phyloP scores from a whole-genome alignment of 1,140 invertebrate genomes.

The Pseudomyrmex pallidus region DNA sequence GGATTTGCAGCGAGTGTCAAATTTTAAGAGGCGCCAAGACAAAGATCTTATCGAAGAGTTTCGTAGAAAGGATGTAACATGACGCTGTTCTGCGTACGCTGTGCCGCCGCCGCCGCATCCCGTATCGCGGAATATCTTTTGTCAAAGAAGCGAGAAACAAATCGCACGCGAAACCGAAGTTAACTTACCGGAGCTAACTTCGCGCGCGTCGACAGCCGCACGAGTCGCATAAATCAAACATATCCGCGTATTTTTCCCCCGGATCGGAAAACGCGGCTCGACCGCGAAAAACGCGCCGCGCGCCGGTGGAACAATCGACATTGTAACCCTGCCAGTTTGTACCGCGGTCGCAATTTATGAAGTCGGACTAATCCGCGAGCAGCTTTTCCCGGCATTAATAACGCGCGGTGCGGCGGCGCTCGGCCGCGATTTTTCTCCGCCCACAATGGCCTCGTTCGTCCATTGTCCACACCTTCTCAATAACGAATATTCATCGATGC shows the following conservation, averaged over 20 bases:
- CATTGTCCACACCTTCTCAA: conserved; percentile 58
- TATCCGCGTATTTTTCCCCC: conserved; percentile 13
- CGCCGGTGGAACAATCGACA: conserved; percentile 38
- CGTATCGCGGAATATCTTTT: conserved; percentile 15
- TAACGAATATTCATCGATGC: conserved; percentile 61
- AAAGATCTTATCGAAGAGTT: conserved; percentile 14
- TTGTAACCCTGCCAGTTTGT: conserved; percentile 52
- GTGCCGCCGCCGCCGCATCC: neutral
- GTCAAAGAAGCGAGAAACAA: conserved; percentile 24
- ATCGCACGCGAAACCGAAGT: conserved; percentile 15
- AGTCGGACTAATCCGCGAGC: conserved; percentile 53
- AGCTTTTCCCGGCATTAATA: conserved; percentile 54
- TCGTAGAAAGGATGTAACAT: conserved; percentile 21
- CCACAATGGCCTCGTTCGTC: conserved; percentile 50
- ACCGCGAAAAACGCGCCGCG: conserved; percentile 30
- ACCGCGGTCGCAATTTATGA: conserved; percentile 42
- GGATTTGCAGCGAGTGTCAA: conserved; percentile 34
- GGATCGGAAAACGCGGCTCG: neutral
- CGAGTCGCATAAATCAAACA: conserved; percentile 14
- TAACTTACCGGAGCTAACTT: neutral
- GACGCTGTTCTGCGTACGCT: conserved; percentile 34
- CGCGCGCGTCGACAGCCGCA: neutral
- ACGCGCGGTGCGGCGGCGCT: neutral
- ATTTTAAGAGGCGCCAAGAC: conserved; percentile 35
- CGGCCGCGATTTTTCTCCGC: conserved; percentile 45